Evolutionary conservation across 2,113 vertebrate species (phyloP).

Genomic region (Emydocephalus ijimae): DNA sequence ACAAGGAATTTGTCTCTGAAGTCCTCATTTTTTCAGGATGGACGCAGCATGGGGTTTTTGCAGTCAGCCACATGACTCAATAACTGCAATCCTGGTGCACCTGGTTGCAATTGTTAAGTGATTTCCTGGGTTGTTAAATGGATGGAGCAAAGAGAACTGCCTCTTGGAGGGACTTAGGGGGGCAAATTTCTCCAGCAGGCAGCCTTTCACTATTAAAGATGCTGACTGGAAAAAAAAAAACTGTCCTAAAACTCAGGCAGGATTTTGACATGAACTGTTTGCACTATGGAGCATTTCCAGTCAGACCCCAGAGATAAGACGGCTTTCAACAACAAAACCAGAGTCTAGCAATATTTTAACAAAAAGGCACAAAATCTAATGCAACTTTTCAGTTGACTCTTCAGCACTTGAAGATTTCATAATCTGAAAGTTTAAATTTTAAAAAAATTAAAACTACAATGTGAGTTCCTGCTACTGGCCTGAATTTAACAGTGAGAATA

Average conservation of each 20-base stretch:
- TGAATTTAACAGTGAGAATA: conserved; percentile 28
- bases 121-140: not conserved
- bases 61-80: not conserved
- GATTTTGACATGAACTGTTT: not conserved
- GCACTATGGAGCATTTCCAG: not conserved
- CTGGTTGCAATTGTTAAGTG: not conserved
- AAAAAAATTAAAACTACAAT: conserved; percentile 4
- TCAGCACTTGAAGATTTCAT: not conserved
- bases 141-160: not conserved
- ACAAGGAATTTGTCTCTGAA: not conserved
- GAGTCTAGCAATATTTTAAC: not conserved
- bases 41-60: not conserved
- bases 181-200: not conserved
- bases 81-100: not conserved
- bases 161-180: not conserved
- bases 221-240: not conserved
- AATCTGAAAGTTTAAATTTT: not conserved
- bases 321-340: not conserved
- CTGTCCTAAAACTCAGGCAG: not conserved
- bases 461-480: not conserved
- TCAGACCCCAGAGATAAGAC: not conserved
- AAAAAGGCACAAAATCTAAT: not conserved
- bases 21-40: not conserved
- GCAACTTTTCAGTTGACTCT: not conserved
- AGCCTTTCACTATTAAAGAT: not conserved